Conservation (phyloP, 2,888 invertebrate species). For the Syrphus vitripennis region DNA sequence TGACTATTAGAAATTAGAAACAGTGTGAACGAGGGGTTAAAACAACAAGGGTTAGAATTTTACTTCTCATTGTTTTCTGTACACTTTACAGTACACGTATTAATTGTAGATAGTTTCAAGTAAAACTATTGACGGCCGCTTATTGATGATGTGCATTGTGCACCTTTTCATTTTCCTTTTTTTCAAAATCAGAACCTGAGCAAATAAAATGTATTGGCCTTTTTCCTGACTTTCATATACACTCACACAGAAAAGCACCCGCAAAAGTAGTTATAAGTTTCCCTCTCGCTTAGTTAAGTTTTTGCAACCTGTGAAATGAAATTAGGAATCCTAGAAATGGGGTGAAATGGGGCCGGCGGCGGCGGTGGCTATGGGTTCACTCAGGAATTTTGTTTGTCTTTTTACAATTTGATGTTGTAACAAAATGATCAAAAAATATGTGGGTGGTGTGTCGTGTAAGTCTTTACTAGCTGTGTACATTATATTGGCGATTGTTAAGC, state of each 20-base stretch:
- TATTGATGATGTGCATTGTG: no score
- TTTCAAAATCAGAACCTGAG: not conserved
- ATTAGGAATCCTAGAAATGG: constrained; percentile 54
- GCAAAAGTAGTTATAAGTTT: constrained; percentile 52
- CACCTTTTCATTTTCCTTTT: no score
- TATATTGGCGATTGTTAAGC: constrained; percentile 2
- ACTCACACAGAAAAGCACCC: constrained; percentile 17
- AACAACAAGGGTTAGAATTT: no score
- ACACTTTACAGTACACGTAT: no score
- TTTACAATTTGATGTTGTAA: constrained; percentile 1
- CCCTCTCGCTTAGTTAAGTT: constrained; percentile 68
- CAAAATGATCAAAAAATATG: constrained; percentile 49
- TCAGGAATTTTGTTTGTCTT: constrained; percentile 46
- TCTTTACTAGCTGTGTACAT: not conserved
- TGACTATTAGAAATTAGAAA: no score
- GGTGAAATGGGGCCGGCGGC: not conserved
- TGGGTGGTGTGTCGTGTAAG: not conserved
- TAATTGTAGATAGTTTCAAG: no score
- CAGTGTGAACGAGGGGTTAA: no score
- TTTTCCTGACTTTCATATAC: constrained; percentile 24
- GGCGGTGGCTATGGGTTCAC: constrained; percentile 42
- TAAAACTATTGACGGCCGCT: no score
- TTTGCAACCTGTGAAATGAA: constrained; percentile 68
- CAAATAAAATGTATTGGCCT: constrained; percentile 28
- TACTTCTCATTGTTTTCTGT: no score